Evolutionary conservation across 2,888 invertebrate species (phyloP), one percentile per base, ranked within the genome.

Genomic region (Phanerotoma sp.): DNA sequence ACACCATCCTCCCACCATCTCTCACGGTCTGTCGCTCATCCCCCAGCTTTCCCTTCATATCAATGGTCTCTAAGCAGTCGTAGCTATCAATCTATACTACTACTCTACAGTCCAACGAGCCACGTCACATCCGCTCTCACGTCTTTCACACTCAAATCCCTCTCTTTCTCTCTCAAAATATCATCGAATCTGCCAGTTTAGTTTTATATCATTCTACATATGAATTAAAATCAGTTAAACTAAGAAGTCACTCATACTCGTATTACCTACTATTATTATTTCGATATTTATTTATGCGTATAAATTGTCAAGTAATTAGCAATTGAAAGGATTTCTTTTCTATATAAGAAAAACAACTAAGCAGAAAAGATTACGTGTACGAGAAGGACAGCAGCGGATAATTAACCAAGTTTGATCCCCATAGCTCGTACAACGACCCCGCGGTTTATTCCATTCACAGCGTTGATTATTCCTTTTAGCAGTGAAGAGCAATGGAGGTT

Each of bases 81-180:
- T 41, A 30, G n/a, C n/a, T 44, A 18, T 21, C 54, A 22, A 33
- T 44, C 40, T 41, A 22, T 52, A 40, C 49, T 48, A 32, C 35
- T 41, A 35, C 49, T 51, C 53, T 33, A 47, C 46, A 45, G 51
- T 55, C 53, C 45, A 50, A 57, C 57, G 47, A 47, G 58, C 58
- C 56, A 59, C 61, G 64, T 64, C 65, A 64, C 64, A 65, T 64
- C 64, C 65, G 65, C 60, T 64, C 63, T 62, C 60, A 60, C 51
- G 56, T 56, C 53, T 51, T 47, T 55, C 38, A 48, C 55, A 51
- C 57, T 47, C 35, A 16, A 16, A 25, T 5, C 3, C 35, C 32
- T 51, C 11, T 21, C 15, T 37, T 21, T 47, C 21, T 44, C 45
- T 38, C 37, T 28, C 28, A 25, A 9, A 9, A 11, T 15, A 37